Evolutionary conservation across 2,888 invertebrate species (phyloP).

Genomic region (Carabus problematicus): DNA sequence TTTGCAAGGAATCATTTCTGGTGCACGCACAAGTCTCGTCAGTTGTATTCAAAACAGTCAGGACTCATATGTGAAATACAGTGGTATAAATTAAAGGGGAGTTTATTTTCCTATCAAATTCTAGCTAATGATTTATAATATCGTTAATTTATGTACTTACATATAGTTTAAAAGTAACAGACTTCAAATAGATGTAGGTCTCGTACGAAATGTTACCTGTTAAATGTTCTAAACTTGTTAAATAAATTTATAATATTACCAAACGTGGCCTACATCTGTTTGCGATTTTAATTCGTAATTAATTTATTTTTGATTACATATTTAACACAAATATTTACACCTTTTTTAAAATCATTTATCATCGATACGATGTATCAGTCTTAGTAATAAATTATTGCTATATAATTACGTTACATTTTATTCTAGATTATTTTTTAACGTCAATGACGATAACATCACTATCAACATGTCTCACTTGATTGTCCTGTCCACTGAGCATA

Average conservation of each 20-base stretch:
- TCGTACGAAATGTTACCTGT: slow-evolving; percentile 35
- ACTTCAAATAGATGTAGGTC: slow-evolving; percentile 31
- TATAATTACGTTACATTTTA: slow-evolving; percentile 17
- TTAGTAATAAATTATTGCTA: slow-evolving; percentile 41
- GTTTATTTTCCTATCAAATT: slow-evolving; percentile 41
- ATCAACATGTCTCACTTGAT: slow-evolving; percentile 9
- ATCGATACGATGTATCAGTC: slow-evolving; percentile 42
- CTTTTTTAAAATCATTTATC: slow-evolving; percentile 35
- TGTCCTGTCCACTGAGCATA: slow-evolving; percentile 60
- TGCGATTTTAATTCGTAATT: slow-evolving; percentile 6
- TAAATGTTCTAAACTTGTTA: slow-evolving; percentile 38
- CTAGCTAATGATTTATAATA: slow-evolving; percentile 39
- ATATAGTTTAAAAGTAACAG: slow-evolving; percentile 25
- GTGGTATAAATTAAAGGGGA: slow-evolving; percentile 28
- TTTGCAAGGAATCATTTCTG: too few relatives aligned
- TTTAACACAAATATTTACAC: slow-evolving; percentile 28
- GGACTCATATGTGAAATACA: slow-evolving; percentile 11
- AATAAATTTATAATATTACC: slow-evolving; percentile 25
- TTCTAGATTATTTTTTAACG: slow-evolving; percentile 35
- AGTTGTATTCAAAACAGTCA: too few relatives aligned
- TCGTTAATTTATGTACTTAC: slow-evolving; percentile 34
- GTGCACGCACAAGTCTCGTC: too few relatives aligned
- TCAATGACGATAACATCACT: slow-evolving; percentile 34
- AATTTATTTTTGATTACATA: slow-evolving; percentile 6
- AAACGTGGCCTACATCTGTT: slow-evolving; percentile 37